A percentile compares a stretch with the other conserved stretches of the same genome.
phyloP scores from a whole-genome alignment of 2,113 vertebrate species.

The Syrrhaptes paradoxus region DNA sequence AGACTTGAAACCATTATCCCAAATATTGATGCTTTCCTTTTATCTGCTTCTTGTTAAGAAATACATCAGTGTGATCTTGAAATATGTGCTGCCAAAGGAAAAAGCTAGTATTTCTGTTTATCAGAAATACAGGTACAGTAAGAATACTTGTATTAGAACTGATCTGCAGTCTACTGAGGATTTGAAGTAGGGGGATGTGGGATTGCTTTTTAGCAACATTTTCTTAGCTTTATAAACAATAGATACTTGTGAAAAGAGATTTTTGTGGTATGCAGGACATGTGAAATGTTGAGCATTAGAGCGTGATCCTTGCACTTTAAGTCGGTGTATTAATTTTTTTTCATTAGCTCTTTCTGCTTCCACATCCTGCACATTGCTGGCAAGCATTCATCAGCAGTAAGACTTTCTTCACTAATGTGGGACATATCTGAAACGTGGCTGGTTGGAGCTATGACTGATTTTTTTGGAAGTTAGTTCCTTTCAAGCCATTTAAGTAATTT shows the following conservation, averaged over 20 bases:
- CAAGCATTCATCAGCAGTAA: slow-evolving; percentile 61
- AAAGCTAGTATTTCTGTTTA: not conserved
- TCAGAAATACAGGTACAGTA: slow-evolving; percentile 1
- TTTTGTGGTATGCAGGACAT: slow-evolving; percentile 40
- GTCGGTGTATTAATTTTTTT: slow-evolving; percentile 71
- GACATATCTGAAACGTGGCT: slow-evolving; percentile 53
- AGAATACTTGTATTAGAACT: slow-evolving; percentile 5
- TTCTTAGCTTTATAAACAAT: not conserved
- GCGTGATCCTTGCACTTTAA: slow-evolving; percentile 57
- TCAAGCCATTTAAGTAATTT: slow-evolving; percentile 65
- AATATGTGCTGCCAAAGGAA: not conserved
- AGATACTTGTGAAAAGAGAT: slow-evolving; percentile 25
- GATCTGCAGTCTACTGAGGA: slow-evolving; percentile 14
- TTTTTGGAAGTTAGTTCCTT: slow-evolving; percentile 64
- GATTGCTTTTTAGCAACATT: not conserved
- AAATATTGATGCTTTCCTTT: not conserved
- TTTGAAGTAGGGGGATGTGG: slow-evolving; percentile 1
- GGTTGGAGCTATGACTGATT: slow-evolving; percentile 33
- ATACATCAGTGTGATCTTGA: not conserved
- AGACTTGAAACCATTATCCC: not conserved
- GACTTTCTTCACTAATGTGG: slow-evolving; percentile 50
- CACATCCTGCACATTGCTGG: slow-evolving; percentile 45
- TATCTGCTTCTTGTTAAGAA: slow-evolving; percentile 48
- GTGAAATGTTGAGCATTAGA: slow-evolving; percentile 35
- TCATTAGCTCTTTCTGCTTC: slow-evolving; percentile 61